These are phyloP conservation scores for Siphlonurus alternatus DNA, from an alignment of 2,888 invertebrate species.

Conservation along the genomic window DNA sequence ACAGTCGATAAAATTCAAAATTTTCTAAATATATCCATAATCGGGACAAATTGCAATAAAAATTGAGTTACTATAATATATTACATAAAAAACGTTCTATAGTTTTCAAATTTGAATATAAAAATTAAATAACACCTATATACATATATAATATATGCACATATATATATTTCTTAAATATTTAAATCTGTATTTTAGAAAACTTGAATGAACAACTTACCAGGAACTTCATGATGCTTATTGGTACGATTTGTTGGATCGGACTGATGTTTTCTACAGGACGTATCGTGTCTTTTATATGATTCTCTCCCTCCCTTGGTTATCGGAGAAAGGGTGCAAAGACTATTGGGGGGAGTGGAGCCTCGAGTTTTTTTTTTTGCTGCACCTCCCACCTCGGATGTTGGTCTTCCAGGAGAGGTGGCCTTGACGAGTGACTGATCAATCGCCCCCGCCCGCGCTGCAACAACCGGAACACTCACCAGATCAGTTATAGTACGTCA, in stretches of 20 bases:
- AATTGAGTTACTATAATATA: too few species aligned
- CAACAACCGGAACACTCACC: neutral
- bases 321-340: neutral
- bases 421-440: neutral
- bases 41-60: too few species aligned
- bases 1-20: too few species aligned
- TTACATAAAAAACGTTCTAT: too few species aligned
- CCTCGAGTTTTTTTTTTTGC: too few species aligned
- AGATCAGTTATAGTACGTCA: too few species aligned
- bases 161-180: neutral
- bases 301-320: neutral
- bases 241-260: neutral
- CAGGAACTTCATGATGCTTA: constrained; percentile 9
- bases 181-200: too few species aligned
- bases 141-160: neutral
- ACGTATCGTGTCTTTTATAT: neutral
- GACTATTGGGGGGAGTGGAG: neutral
- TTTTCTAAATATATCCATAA: too few species aligned
- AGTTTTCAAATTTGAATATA: neutral
- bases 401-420: neutral
- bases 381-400: neutral
- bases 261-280: neutral
- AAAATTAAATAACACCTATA: neutral
- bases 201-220: constrained; percentile 4
- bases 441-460: neutral